phyloP scores from a whole-genome alignment of 2,113 vertebrate species.

The Carassius gibelio region DNA sequence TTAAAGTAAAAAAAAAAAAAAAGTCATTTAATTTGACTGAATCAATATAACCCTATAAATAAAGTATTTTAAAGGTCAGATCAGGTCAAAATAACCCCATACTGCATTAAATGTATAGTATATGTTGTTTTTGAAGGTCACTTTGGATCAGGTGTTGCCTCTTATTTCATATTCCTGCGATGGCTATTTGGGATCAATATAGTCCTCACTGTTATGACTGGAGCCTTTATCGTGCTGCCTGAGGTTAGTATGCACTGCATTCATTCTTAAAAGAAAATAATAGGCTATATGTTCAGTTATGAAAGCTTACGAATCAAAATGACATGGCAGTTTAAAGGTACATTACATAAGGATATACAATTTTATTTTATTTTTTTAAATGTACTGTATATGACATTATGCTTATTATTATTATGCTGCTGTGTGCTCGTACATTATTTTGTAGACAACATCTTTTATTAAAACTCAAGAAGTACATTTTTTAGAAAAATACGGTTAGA shows the following conservation, averaged over 20 bases:
- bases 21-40: not conserved
- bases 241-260: slow-evolving; percentile 80
- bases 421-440: not conserved
- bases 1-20: too few species aligned
- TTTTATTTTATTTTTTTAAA: not conserved
- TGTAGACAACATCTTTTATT: not conserved
- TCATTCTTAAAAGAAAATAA: not conserved
- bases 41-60: not conserved
- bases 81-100: not conserved
- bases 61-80: not conserved
- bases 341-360: not conserved
- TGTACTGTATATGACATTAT: not conserved
- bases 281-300: not conserved
- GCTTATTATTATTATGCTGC: not conserved
- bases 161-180: slow-evolving; percentile 97
- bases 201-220: slow-evolving; percentile 92
- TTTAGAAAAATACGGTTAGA: slow-evolving; percentile 46
- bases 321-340: not conserved
- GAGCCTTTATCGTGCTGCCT: slow-evolving; percentile 93
- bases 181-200: slow-evolving; percentile 98
- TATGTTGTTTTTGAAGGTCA: slow-evolving; percentile 80
- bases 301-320: not conserved
- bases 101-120: not conserved
- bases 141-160: slow-evolving; percentile 96
- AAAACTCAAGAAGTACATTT: not conserved